These are phyloP conservation scores for Sinocyclocheilus rhinocerous DNA, from an alignment of 2,113 vertebrate species.

Conservation along the genomic window DNA sequence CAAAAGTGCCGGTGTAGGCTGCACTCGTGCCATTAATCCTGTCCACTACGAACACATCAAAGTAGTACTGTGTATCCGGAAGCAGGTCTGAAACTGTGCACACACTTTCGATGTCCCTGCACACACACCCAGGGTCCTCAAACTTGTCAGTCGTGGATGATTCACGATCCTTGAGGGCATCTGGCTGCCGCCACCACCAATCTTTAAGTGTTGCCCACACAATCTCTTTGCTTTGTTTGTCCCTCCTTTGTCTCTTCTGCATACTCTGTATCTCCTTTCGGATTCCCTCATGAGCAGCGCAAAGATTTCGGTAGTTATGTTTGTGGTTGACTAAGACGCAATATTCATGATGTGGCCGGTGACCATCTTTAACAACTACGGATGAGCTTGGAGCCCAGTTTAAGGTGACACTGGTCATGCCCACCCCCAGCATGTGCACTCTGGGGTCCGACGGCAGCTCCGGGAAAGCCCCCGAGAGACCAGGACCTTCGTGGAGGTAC, in stretches of 20 bases:
- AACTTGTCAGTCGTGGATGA: constrained; percentile 53
- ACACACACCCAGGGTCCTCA: constrained; percentile 76
- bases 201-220: constrained; percentile 71
- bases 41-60: constrained; percentile 85
- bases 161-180: constrained; percentile 57
- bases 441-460: constrained; percentile 80
- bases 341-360: constrained; percentile 76
- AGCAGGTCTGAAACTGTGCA: constrained; percentile 82
- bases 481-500: constrained; percentile 76
- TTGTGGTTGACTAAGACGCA: constrained; percentile 83
- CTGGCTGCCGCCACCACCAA: constrained; percentile 77
- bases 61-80: constrained; percentile 84
- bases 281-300: constrained; percentile 73
- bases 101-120: constrained; percentile 79
- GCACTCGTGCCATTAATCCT: constrained; percentile 78
- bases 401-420: constrained; percentile 84
- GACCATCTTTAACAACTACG: constrained; percentile 56
- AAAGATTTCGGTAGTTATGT: constrained; percentile 85
- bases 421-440: constrained; percentile 78
- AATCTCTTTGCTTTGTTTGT: constrained; percentile 57
- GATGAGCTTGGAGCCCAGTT: constrained; percentile 85
- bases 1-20: constrained; percentile 80
- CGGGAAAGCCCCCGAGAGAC: constrained; percentile 77
- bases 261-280: constrained; percentile 55
- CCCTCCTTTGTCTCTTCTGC: constrained; percentile 61